Evolutionary conservation across 2,113 vertebrate species (phyloP), one percentile per base, ranked within the genome.

Genomic region (Xerus inauris): DNA sequence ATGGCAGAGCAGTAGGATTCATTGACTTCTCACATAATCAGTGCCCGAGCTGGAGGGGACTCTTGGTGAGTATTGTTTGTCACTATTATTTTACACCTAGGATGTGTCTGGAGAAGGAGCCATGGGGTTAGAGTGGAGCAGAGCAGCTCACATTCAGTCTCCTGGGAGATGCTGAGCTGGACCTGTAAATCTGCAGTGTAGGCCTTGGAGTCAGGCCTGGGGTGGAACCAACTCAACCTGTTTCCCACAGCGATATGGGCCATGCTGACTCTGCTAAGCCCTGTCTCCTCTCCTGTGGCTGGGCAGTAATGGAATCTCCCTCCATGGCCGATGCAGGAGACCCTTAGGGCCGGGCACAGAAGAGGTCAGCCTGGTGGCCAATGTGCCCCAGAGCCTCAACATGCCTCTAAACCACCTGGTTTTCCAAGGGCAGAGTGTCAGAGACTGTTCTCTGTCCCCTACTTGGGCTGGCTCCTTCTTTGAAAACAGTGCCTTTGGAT

Each of bases 281-380:
- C 40, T 0, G 59, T 32, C 30, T 54, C 62, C 88, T 62, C 14
- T 1, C 19, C 32, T 49, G 59, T 16, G 4, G 47, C 47, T 24
- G n/a, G 40, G 73, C 13, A 65, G 28, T 10, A 59, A n/a, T 2
- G 22, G 82, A 51, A 16, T 30, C 30, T 26, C 38, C 57, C 32
- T 24, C 30, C 32, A 0, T 0, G 22, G 28, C 54, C 0, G 14
- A 1, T 3, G 4, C 12, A 0, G 17, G 42, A 14, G 45, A 51
- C 17, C 28, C 87, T 1, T 1, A 32, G 57, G 24, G 22, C 83
- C 64, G 45, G 9, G 17, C 7, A 12, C 30, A 5, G 54, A 57
- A 1, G 6, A 3, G 35, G 45, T 42, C 40, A 11, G 1, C 57
- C 24, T 32, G 35, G 65, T 26, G 9, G 24, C 59, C 59, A 24